Base-by-base conservation (phyloP, 2,888 invertebrate species). In the Polietes domitor region DNA sequence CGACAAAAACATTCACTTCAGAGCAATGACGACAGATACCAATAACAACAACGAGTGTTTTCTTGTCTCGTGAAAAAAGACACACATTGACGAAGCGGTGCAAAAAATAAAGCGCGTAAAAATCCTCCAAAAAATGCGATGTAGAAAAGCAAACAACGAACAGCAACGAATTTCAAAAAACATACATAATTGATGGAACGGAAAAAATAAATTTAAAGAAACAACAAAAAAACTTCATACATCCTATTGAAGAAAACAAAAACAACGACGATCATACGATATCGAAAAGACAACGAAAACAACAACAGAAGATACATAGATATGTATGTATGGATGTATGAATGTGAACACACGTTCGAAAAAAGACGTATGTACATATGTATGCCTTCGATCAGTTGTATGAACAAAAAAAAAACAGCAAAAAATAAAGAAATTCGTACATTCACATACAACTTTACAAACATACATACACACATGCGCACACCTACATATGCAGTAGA, bases 221-320 rank as follows among this genome's bases (percentile, higher is more conserved):
- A 24, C 24, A 1, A 26, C 10, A 58, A 24, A 26, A 24, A 12
- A 1, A 58, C 2, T 12, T 12, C 32, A 32, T 5, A 28, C 21
- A 43, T 19, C 37, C n/a, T 41, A 37, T 37, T 17, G 19, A 65
- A 41, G 43, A 24, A 43, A 41, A 43, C 65, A 37, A 68, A 41
- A 68, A 43, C 58, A 58, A 26, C 58, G 26, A 58, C 9, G 21
- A 68, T 68, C 68, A 24, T 68, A 68, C 68, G 68, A 68, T 68
- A 68, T 68, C 68, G 61, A 68, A 43, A 68, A 24, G 7, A 19
- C 65, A 41, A 37, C 17, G 19, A 41, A 3, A 37, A 32, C 63
- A 68, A 68, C 6, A 68, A 65, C 9, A 26, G 6, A 24, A 50
- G n/a, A 2, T n/a, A 28, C 19, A 24, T 19, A 58, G 1, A 0